Evolutionary conservation across 2,888 invertebrate genomes (phyloP), one percentile per base, ranked within the genome.

Genomic region (Dynastes hyllus): DNA sequence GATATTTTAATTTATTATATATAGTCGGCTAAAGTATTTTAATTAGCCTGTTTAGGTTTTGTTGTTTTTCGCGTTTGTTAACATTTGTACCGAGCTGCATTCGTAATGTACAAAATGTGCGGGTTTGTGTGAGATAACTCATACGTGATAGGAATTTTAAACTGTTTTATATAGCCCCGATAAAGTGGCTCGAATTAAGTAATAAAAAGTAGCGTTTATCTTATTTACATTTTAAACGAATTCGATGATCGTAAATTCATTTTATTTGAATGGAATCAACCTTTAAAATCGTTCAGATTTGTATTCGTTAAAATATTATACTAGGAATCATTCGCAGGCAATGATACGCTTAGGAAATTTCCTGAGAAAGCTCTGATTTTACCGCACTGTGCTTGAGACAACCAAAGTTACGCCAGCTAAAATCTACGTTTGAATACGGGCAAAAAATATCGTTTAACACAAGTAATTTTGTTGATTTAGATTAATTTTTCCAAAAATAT

Each of bases 191-290:
- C 11, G 73, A 58, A 73, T 73, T 73, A 73, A 73, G 73, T 61
- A 73, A 73, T 73, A 73, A 73, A 73, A 73, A 69, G 9, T 37
- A 40, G 73, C 61, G 22, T 61, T 37, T 40, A 73, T 73, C 73
- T 73, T 73, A 73, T 73, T 73, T 73, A 73, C 73, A 73, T 73
- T 58, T 40, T 73, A 58, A 73, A 73, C 73, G 73, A 73, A 73
- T 61, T 58, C 61, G 40, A 73, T 27, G 22, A 45, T 73, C 73
- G 40, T 73, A 73, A 73, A 73, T 61, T 40, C 58, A 37, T 73
- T 73, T 73, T 61, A 73, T 45, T 73, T n/a, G 73, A 40, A 58
- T 22, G 32, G 32, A 55, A 73, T 58, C 9, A 4, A 32, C 11
- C 32, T 53, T 71, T 71, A 73, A 71, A 58, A 69, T 69, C 73